phyloP scores from a whole-genome alignment of 2,888 invertebrate species.

The Mellilla xanthometata region DNA sequence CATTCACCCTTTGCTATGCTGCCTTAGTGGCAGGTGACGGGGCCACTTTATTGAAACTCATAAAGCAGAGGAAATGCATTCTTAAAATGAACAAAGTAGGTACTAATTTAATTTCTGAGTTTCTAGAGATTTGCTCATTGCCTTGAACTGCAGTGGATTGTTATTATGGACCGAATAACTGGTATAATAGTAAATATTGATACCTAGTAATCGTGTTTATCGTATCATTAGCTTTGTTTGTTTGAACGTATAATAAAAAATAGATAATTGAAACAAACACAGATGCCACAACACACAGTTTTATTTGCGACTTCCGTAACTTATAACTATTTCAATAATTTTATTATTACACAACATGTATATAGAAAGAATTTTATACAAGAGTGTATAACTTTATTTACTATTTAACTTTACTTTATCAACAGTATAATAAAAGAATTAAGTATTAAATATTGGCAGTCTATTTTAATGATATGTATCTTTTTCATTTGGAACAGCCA shows the following conservation, averaged over 20 bases:
- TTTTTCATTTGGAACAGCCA: slow-evolving; percentile 81
- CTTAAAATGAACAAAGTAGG: too few relatives aligned
- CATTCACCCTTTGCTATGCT: too few relatives aligned
- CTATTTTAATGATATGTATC: slow-evolving; percentile 82
- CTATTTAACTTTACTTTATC: slow-evolving; percentile 71
- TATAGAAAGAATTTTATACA: slow-evolving; percentile 82
- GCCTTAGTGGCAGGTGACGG: too few relatives aligned
- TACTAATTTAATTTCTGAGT: too few relatives aligned
- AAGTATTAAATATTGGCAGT: slow-evolving; percentile 61
- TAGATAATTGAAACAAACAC: slow-evolving; percentile 27
- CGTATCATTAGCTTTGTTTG: too few relatives aligned
- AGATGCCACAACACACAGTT: slow-evolving; percentile 75
- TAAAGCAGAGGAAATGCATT: too few relatives aligned
- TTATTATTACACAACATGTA: slow-evolving; percentile 81
- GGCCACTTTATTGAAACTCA: too few relatives aligned
- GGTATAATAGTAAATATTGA: too few relatives aligned
- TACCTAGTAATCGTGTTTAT: too few relatives aligned
- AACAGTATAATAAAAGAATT: slow-evolving; percentile 80
- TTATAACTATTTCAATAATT: slow-evolving; percentile 53
- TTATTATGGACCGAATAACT: too few relatives aligned
- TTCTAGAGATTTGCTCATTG: too few relatives aligned
- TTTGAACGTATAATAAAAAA: background rate
- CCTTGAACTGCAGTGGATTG: too few relatives aligned
- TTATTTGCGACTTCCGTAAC: slow-evolving; percentile 61
- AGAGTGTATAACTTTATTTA: slow-evolving; percentile 76